phyloP scores from a whole-genome alignment of 2,113 vertebrate species.

The Cryptomyrus ogoouensis region DNA sequence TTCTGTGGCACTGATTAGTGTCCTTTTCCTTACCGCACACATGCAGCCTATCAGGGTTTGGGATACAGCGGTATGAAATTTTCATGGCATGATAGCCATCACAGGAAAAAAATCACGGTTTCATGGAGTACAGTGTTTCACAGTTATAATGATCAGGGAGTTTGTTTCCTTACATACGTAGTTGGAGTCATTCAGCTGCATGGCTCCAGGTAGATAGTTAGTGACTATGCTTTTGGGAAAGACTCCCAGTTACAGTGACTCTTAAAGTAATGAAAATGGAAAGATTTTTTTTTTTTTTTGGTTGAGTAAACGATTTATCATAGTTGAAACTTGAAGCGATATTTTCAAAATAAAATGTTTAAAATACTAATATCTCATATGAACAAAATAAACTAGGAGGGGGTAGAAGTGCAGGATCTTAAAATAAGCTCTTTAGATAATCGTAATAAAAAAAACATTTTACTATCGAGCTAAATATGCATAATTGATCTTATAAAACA shows the following conservation, averaged over 20 bases:
- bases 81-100: background rate
- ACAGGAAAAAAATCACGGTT: background rate
- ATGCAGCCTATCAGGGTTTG: background rate
- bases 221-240: background rate
- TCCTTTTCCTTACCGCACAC: background rate
- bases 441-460: background rate
- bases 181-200: background rate
- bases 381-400: too few relatives aligned
- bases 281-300: background rate
- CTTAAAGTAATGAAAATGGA: background rate
- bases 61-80: background rate
- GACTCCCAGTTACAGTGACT: background rate
- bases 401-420: background rate
- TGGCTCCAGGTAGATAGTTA: background rate
- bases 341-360: background rate
- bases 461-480: background rate
- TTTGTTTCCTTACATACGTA: background rate
- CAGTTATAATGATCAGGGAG: background rate
- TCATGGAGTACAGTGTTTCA: background rate
- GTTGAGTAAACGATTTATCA: background rate
- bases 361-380: too few relatives aligned
- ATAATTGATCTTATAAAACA: background rate
- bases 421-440: background rate
- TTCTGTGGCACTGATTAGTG: background rate
- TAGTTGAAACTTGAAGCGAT: background rate